These are phyloP conservation scores for Lasiurus borealis DNA, from an alignment of 2,113 vertebrate species.

Conservation along the genomic window DNA sequence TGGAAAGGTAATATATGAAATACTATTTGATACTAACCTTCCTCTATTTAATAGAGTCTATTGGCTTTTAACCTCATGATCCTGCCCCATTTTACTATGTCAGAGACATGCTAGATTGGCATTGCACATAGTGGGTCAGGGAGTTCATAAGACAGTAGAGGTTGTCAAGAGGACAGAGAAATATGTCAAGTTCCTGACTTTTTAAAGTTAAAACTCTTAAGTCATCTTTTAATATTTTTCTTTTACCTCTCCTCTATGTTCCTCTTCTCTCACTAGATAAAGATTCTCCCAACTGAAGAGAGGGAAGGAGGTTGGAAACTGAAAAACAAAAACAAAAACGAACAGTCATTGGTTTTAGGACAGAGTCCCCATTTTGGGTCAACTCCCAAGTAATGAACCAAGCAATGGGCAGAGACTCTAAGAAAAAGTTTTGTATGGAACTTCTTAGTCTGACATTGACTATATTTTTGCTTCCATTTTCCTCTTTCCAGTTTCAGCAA, in stretches of 20 bases:
- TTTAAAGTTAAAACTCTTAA: not conserved
- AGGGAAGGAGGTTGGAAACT: not conserved
- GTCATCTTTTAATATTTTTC: not conserved
- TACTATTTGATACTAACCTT: not conserved
- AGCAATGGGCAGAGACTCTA: too few relatives aligned
- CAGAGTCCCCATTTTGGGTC: too few relatives aligned
- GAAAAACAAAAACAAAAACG: not conserved
- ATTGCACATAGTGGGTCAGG: not conserved
- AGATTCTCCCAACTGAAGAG: not conserved
- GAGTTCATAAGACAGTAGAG: not conserved
- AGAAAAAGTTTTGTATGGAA: not conserved
- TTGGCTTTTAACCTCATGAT: not conserved
- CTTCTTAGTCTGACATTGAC: constrained; percentile 9
- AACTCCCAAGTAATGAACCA: too few relatives aligned
- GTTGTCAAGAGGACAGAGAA: not conserved
- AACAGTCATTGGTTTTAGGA: too few relatives aligned
- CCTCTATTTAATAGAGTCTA: not conserved
- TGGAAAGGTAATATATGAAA: not conserved
- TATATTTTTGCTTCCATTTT: constrained; percentile 9
- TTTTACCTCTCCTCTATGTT: not conserved
- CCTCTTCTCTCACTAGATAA: not conserved
- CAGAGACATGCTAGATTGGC: not conserved
- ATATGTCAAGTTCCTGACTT: not conserved
- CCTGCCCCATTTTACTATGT: not conserved
- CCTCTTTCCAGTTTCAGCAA: not conserved